Evolutionary conservation across 1,140 invertebrate species (phyloP), one percentile per base, ranked within the genome.

Genomic region (Calephelis nemesis): DNA sequence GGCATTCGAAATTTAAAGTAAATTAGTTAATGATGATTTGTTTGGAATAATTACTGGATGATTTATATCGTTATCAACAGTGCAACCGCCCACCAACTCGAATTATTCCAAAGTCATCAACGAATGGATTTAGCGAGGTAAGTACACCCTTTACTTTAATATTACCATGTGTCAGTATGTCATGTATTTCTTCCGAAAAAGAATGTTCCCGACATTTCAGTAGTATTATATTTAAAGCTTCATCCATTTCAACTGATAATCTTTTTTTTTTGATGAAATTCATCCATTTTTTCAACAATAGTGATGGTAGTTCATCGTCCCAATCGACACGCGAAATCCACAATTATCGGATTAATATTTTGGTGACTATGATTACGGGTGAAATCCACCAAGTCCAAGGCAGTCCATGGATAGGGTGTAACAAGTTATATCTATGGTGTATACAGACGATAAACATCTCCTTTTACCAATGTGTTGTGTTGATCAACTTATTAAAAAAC

Each of bases 281-380:
- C 0, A 62, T 7, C 71, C 69, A 71, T 60, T 73, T 58, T 12
- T 62, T 40, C 11, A 64, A 40, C 12, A 71, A 10, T 8, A 47
- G 42, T 5, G 39, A 0, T 6, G 62, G 58, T 10, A 69, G 7
- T 40, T 69, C 42, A 6, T 73, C 69, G n/a, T 76, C 74, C 72
- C 71, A 76, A 12, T 49, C 69, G 15, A 73, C 45, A 10, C 69
- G 72, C 1, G 42, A 39, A 7, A 67, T 48, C 72, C 74, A 73
- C 1, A 75, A 30, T 45, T 62, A 73, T 65, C 72, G 73, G 40
- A 75, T 75, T 4, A 66, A 47, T 7, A 75, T 68, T 30, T 72
- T 74, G 10, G 73, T 71, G 39, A 67, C 8, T 39, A 75, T 40
- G 5, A 74, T 64, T 0, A 58, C 45, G 0, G 68, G 73, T 10